phyloP scores from a whole-genome alignment of 2,888 invertebrate genomes.

The Leuctra nigra region DNA sequence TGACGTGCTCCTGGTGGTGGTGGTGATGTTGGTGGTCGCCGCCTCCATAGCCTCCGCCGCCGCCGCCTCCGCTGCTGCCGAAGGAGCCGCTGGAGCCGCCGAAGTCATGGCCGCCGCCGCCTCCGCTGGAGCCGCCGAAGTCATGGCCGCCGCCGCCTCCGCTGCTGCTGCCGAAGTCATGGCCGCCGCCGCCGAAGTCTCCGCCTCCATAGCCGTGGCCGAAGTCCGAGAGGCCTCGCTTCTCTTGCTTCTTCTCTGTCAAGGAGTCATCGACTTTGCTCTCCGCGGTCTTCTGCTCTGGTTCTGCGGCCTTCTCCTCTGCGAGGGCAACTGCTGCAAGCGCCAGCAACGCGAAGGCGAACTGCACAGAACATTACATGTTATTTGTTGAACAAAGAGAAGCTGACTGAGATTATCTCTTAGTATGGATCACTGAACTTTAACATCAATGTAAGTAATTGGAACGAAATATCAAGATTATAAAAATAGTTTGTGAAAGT shows the following conservation, averaged over 20 bases:
- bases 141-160: background rate
- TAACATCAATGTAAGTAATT: background rate
- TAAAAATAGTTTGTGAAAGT: background rate
- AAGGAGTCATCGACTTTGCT: background rate
- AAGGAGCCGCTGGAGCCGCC: background rate
- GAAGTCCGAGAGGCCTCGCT: slow-evolving; percentile 21
- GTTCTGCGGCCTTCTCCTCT: background rate
- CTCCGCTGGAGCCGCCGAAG: background rate
- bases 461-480: background rate
- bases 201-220: slow-evolving; percentile 19
- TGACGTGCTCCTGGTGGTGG: slow-evolving; percentile 21
- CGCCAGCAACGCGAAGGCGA: slow-evolving; percentile 2
- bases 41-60: background rate
- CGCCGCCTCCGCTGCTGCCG: background rate
- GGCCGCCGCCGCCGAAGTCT: background rate
- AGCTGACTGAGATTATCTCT: background rate
- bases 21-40: background rate
- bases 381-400: background rate
- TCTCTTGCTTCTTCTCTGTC: slow-evolving; percentile 19
- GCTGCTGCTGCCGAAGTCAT: background rate
- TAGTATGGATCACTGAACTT: too few species aligned
- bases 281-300: slow-evolving; percentile 12
- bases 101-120: background rate
- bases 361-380: background rate
- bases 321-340: background rate